Conservation (phyloP, 2,797 vertebrate species). For the Otolemur crassicaudatus region DNA sequence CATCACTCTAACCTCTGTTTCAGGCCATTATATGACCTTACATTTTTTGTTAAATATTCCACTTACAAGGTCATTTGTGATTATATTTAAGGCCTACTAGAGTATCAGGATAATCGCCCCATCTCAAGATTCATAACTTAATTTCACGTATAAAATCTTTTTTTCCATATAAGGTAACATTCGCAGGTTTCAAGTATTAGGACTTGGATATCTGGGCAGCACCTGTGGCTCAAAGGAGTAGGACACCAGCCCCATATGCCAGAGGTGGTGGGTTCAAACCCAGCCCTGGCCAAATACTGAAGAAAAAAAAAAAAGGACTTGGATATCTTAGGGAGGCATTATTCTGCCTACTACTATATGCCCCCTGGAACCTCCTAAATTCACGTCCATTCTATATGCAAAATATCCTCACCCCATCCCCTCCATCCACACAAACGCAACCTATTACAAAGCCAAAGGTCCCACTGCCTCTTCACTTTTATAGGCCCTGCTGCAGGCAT, state of each 20-base stretch:
- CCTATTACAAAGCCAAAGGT: background rate
- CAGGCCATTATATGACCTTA: background rate
- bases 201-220: background rate
- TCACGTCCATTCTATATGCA: background rate
- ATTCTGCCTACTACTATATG: background rate
- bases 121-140: background rate
- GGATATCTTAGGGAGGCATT: background rate
- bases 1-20: background rate
- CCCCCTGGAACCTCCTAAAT: background rate
- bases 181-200: background rate
- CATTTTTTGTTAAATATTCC: background rate
- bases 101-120: background rate
- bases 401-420: background rate
- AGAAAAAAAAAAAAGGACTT: background rate
- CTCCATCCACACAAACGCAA: background rate
- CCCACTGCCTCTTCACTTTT: background rate
- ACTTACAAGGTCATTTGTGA: background rate
- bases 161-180: background rate
- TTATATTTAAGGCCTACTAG: background rate
- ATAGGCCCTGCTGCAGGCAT: background rate
- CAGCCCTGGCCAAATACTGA: too few species aligned
- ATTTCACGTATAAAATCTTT: background rate
- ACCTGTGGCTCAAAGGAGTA: too few species aligned
- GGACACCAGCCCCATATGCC: too few species aligned
- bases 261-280: too few species aligned